Evolutionary conservation across 2,113 vertebrate genomes (phyloP), one percentile per base, ranked within the genome.

Genomic region (Corythoichthys haematopterus): DNA sequence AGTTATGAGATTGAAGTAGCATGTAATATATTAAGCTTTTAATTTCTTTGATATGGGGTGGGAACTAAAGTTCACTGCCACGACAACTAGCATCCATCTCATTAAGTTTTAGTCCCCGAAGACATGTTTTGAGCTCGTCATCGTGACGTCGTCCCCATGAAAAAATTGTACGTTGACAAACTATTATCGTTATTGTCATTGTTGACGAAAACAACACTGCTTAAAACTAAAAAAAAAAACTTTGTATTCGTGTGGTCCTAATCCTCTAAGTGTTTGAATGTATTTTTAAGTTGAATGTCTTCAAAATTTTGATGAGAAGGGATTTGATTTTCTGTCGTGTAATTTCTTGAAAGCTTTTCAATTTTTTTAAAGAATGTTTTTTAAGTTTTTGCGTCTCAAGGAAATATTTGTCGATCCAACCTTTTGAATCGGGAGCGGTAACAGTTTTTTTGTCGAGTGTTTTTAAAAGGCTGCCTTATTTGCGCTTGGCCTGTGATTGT

Each of bases 391-490:
- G 53, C 58, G 50, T 77, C n/a, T 73, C 52, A 35, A 20, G 37
- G 33, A n/a, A 45, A 33, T 77, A 71, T 78, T 40, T 66, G 65
- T 79, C 75, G 65, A 68, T 46, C 75, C 74, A 66, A 63, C 43
- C 64, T 69, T 72, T 33, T 64, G 57, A 51, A n/a, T 57, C 6
- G 12, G 43, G 64, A 80, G 64, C 10, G 1, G 40, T 68, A 51
- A 47, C 48, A 71, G 55, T 67, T 68, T 74, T 71, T 74, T 40
- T 79, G 75, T 48, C 82, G 66, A 77, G 73, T 84, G 6, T 80
- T 80, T 76, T 86, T 78, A 70, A 81, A 28, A 80, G 85, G 70
- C 68, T 88, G 88, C 87, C 88, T 91, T 91, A 89, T 83, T 82
- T 78, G 72, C 76, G 38, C 83, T 88, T 77, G 85, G 82, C 85